Percentiles rank a stretch among this genome's conserved stretches.
Evolutionary conservation across 1,140 invertebrate genomes (phyloP).

Genomic region (Anastatus disparis): DNA sequence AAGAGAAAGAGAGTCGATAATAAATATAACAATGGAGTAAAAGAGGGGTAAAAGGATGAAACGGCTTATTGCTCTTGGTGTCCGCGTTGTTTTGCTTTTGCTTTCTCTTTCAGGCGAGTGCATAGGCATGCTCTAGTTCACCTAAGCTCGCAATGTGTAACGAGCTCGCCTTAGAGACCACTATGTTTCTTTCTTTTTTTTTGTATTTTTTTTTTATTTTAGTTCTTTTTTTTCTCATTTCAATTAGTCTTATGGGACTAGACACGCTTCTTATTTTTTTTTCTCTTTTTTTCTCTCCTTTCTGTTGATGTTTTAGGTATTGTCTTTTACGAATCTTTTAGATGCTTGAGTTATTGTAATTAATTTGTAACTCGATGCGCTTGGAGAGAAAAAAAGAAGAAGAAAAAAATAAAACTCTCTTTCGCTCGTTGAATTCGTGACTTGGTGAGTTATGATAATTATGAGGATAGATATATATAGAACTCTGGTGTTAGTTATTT

Average conservation of each 20-base stretch:
- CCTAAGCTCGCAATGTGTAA: slow-evolving; percentile 34
- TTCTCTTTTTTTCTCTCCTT: not conserved
- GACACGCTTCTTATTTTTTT: no score
- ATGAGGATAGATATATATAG: no score
- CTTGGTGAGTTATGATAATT: no score
- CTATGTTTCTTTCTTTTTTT: slow-evolving; percentile 1
- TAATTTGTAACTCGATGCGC: not conserved
- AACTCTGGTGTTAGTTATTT: no score
- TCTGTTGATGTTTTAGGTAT: not conserved
- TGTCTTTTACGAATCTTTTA: not conserved
- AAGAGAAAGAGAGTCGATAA: no score
- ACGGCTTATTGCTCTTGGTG: slow-evolving; percentile 38
- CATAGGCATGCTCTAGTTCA: slow-evolving; percentile 64
- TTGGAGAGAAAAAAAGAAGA: not conserved
- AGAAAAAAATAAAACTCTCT: no score
- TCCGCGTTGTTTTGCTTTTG: slow-evolving; percentile 62
- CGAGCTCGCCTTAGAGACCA: slow-evolving; percentile 2
- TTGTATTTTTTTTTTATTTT: not conserved
- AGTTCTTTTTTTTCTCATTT: not conserved
- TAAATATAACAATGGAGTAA: no score
- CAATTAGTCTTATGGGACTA: not conserved
- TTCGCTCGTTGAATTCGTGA: no score
- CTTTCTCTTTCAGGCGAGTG: slow-evolving; percentile 66
- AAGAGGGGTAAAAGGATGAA: slow-evolving; percentile 26
- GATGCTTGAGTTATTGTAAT: not conserved